Conservation (phyloP, 2,113 vertebrate genomes). For the Atrichornis clamosus region DNA sequence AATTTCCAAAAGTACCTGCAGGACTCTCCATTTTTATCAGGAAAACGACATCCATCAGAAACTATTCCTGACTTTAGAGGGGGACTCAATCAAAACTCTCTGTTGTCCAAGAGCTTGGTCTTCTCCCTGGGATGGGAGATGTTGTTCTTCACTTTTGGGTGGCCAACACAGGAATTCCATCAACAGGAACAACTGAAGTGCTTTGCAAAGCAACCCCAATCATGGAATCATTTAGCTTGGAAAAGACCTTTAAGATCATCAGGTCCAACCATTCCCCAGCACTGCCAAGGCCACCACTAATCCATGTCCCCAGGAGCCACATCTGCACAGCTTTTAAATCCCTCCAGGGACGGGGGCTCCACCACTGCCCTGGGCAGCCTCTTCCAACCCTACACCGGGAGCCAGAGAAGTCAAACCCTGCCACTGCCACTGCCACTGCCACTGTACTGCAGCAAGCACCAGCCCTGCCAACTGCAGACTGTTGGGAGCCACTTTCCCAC, state of each 20-base stretch:
- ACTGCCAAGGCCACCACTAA: neutral
- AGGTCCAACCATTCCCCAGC: neutral
- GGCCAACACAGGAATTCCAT: neutral
- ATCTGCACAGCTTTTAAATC: fast-evolving
- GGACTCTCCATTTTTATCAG: neutral
- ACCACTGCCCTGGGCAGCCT: neutral
- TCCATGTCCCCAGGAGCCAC: neutral
- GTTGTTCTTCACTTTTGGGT: neutral
- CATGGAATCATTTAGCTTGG: neutral
- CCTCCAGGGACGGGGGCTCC: neutral
- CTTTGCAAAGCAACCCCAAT: neutral
- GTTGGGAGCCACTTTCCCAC: neutral
- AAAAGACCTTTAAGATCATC: neutral
- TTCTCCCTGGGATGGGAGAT: neutral
- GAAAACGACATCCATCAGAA: neutral
- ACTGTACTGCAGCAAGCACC: neutral
- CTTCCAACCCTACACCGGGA: neutral
- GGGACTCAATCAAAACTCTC: neutral
- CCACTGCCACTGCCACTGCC: neutral
- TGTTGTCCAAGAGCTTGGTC: neutral
- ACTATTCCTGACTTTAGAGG: neutral
- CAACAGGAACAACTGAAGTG: neutral
- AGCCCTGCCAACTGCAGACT: neutral
- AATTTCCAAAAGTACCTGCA: neutral
- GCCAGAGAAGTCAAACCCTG: neutral